Base-by-base conservation (phyloP, 37 sponge, comb jelly and placozoan species). In the Oscarella lobularis region DNA sequence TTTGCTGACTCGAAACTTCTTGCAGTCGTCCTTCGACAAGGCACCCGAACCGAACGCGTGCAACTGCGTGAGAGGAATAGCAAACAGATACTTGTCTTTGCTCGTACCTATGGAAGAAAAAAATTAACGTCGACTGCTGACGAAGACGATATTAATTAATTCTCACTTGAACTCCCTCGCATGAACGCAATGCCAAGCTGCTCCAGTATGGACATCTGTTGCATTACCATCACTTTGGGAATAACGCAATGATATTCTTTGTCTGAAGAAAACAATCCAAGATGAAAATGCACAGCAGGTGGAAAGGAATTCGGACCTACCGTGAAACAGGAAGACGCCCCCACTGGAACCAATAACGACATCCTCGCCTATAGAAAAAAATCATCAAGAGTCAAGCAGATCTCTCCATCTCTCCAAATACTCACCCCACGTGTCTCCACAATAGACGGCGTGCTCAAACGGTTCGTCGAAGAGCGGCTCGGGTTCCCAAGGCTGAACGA, bases 401-500 rank as follows among this genome's bases (percentile, higher is more conserved):
- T 20, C 37, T 20, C 9, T 70, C 29, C 14, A 48, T 48, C 9
- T 48, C 9, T 48, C 9, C 20, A 27, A 48, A 9, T 27, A 9
- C 73, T 70, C 27, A 70, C 73, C 73, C 73, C 73, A 70, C 20
- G 35, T 27, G 38, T 90, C 91, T 65, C 87, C 91, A 71, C 76
- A 83, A 20, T 38, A 6, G 32, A 90, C 79, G 38, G 68, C 65
- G 68, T 83, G 84, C 0, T 87, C 75, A 35, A 90, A 86, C 33
- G 77, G 74, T 39, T 83, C 79, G 1, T 39, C 71, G 5, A 86
- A 38, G 41, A 67, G 78, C 31, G 36, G 75, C 60, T 48, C 14
- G 0, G 82, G 75, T 66, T 84, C 84, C 87, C 87, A 90, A 30
- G 91, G 91, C 91, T 90, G 72, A 33, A 29, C 38, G 54, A 31